Evolutionary conservation across 2,113 vertebrate species (phyloP).

Genomic region (Boulengeromyrus knoepffleri): DNA sequence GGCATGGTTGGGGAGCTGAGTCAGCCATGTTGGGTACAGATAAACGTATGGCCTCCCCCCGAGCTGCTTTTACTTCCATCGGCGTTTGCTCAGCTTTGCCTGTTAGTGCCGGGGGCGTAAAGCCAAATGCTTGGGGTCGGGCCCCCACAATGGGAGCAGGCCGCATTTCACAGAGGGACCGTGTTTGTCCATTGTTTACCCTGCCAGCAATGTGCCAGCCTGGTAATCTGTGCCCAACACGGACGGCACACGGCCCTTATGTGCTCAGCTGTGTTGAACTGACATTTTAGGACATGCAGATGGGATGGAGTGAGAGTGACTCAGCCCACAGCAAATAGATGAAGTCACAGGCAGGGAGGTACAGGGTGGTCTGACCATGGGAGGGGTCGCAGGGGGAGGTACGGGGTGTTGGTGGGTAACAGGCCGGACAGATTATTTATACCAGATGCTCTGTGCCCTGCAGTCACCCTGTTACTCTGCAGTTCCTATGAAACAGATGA

Average conservation of each 20-base stretch:
- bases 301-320: not conserved
- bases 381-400: not conserved
- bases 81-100: not conserved
- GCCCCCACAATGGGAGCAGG: not conserved
- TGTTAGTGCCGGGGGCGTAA: not conserved
- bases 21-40: not conserved
- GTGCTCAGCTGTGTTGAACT: constrained; percentile 41
- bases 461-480: too few relatives aligned
- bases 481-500: too few relatives aligned
- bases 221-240: constrained; percentile 31
- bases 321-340: not conserved
- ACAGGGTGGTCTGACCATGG: not conserved
- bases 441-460: too few relatives aligned
- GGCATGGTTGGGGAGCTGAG: not conserved
- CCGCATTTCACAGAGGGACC: not conserved
- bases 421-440: too few relatives aligned
- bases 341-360: not conserved
- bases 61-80: not conserved
- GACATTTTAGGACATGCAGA: constrained; percentile 16
- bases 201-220: constrained; percentile 25
- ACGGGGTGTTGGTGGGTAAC: too few relatives aligned
- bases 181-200: constrained; percentile 40
- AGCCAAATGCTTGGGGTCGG: not conserved
- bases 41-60: not conserved
- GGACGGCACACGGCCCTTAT: constrained; percentile 37